Evolutionary conservation across 2,888 invertebrate genomes (phyloP), one percentile per base, ranked within the genome.

Genomic region (Spicauda simplicius): DNA sequence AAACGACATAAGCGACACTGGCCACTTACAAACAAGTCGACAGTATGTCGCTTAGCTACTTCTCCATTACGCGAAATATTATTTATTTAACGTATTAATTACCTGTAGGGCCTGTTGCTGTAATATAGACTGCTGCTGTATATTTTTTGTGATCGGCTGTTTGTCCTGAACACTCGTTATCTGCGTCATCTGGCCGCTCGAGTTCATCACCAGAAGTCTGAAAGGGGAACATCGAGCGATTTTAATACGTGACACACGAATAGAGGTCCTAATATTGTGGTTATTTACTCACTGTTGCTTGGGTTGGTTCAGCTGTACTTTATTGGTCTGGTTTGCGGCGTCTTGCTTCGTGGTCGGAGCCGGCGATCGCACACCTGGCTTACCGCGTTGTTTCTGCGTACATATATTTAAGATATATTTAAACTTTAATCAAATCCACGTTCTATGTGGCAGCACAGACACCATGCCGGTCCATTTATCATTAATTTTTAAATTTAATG

Each of bases 301-400:
- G 0, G 89, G 86, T 64, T 88, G 90, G 65, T 86, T 91, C 70
- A 86, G 78, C 41, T 94, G 91, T 90, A 89, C 90, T 82, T 87
- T 95, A 84, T 88, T 94, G 3, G 96, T 96, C 80, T 96, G 96
- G 84, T 96, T 97, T 7, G 96, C 96, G 0, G 96, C 96, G 80
- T 96, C 96, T 71, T 95, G 95, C 84, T 95, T 96, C 69, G 92
- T 87, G 6, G 95, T 85, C 70, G 96, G 95, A 20, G 96, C 96
- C n/a, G 97, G 96, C 2, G 95, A 95, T 0, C 91, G 81, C 2
- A 90, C 75, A 11, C 85, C 82, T 53, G 95, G 95, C 85, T 97
- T 97, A 62, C 96, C 96, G 19, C 97, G 94, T 67, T 95, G 95
- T 84, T 96, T 96, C 66, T 66, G 25, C 0, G 48, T 45, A 12